Evolutionary conservation across 2,113 vertebrate species (phyloP).

Genomic region (Natator depressus): DNA sequence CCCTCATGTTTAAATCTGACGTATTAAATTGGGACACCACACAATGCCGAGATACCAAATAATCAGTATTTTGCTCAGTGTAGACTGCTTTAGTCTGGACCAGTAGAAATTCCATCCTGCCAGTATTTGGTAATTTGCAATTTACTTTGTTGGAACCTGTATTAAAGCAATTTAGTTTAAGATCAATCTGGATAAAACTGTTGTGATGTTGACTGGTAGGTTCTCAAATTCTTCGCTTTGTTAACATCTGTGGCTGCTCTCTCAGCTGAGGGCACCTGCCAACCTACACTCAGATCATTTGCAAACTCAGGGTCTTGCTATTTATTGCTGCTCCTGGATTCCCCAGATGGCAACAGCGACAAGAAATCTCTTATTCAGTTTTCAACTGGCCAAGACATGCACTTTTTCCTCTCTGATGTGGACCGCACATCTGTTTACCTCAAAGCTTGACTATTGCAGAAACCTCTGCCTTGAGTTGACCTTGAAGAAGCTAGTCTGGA

Average conservation of each 20-base stretch:
- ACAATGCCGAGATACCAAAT: accelerated
- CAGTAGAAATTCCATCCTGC: neutral
- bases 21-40: too few species aligned
- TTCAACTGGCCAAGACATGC: neutral
- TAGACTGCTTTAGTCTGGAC: accelerated
- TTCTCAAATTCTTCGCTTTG: neutral
- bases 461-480: neutral
- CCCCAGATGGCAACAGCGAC: neutral
- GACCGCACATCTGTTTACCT: neutral
- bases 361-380: neutral
- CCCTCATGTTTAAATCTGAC: accelerated
- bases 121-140: neutral
- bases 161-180: neutral
- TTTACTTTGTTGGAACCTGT: neutral
- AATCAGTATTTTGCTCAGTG: accelerated
- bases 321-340: neutral
- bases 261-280: too few species aligned
- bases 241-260: neutral
- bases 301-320: neutral
- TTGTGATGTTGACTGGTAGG: neutral
- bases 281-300: neutral
- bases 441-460: neutral
- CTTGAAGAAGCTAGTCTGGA: neutral
- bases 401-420: neutral
- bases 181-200: neutral